These are phyloP conservation scores for Ennomos fuscantarius DNA, from an alignment of 2,888 invertebrate species.

Conservation along the genomic window DNA sequence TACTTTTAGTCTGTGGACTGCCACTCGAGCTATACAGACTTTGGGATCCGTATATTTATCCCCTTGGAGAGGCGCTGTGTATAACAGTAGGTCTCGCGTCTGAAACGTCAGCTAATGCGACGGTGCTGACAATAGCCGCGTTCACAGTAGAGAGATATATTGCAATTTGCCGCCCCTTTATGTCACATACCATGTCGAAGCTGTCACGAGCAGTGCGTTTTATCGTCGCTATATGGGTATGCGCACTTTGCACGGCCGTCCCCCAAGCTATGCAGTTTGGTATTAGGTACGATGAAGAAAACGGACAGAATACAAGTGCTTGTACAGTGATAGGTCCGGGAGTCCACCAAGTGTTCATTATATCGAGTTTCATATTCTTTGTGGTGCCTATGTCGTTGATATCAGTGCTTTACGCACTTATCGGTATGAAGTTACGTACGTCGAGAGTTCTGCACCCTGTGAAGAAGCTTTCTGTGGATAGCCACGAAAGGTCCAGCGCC, in stretches of 20 bases:
- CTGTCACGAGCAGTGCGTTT: conserved; percentile 92
- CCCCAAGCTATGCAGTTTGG: conserved; percentile 94
- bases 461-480: conserved; percentile 83
- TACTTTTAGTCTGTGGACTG: conserved; percentile 90
- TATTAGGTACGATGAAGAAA: conserved; percentile 82
- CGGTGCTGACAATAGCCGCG: conserved; percentile 94
- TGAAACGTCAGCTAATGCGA: conserved; percentile 94
- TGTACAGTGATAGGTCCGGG: conserved; percentile 86
- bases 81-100: conserved; percentile 90
- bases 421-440: conserved; percentile 89
- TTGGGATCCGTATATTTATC: conserved; percentile 90
- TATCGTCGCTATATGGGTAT: conserved; percentile 90
- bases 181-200: conserved; percentile 93
- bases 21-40: conserved; percentile 91
- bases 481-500: conserved; percentile 63
- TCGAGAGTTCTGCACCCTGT: conserved; percentile 86
- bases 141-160: conserved; percentile 96
- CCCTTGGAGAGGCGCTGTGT: conserved; percentile 92
- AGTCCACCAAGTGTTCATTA: conserved; percentile 90
- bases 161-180: conserved; percentile 94
- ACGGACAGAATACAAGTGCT: conserved; percentile 75
- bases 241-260: conserved; percentile 89
- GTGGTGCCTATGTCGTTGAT: conserved; percentile 95
- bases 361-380: conserved; percentile 93
- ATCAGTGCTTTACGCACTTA: conserved; percentile 91